Base-by-base conservation (phyloP, 53 echinoderm and acorn worm species). In the Stichopus horrens region DNA sequence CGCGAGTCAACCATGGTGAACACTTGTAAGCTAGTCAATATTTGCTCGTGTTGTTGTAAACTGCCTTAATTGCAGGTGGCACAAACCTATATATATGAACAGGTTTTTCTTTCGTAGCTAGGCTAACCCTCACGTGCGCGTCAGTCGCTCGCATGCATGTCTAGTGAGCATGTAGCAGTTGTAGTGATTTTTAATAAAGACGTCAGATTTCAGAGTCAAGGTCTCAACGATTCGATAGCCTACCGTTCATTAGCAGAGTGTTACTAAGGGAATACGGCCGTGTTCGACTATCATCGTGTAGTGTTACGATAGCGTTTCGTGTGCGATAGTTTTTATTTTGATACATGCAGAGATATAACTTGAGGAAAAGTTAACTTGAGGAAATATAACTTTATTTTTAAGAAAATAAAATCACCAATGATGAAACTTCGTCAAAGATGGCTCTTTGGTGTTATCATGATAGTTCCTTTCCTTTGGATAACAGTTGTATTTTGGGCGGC, bases 371-470 rank as follows among this genome's bases (percentile, higher is more conserved):
- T n/a, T 37, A 37, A 37, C 37, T 37, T 37, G 37, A 37, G 1
- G 37, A 37, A 37, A 37, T 1, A n/a, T n/a, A n/a, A n/a, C n/a
- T n/a, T n/a, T 37, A 37, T 37, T 37, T 37, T 37, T 37, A 37
- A 37, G 2, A 37, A 37, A 37, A 37, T 1, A 37, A 37, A 37
- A 37, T 53, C 52, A 54, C 52, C 52, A 13, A 76, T 51, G 77
- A 85, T 85, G 85, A 85, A 85, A 67, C 67, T 85, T 63, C 85
- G 65, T 9, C 85, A 85, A 59, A 59, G 85, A 68, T 85, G 85
- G 85, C 11, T 85, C 4, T 52, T 85, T n/a, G 85, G 85, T 37
- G 16, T 85, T 4, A 6, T 68, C 21, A 5, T 85, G 9, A 14
- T 85, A 11, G 53, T 85, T 51, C 65, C 66, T 9, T 10, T n/a